Percentiles rank a stretch among this genome's conserved stretches.
Evolutionary conservation across 2,113 vertebrate genomes (phyloP).

Genomic region (Corythornis cristatus): DNA sequence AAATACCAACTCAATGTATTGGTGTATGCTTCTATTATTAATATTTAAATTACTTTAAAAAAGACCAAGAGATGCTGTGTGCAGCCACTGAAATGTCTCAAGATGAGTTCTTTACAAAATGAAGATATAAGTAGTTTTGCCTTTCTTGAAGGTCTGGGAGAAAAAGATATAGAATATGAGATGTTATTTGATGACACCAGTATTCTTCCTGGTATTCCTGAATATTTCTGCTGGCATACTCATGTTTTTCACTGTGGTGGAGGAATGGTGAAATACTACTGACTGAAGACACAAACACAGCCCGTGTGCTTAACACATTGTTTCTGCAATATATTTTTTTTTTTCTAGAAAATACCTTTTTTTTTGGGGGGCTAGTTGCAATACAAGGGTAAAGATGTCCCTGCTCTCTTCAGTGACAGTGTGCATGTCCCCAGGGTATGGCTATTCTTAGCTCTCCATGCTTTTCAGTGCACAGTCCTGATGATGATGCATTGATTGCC

Average conservation of each 20-base stretch:
- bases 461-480: not conserved
- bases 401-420: not conserved
- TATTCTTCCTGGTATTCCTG: no score
- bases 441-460: constrained; percentile 29
- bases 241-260: not conserved
- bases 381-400: not conserved
- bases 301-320: accelerated
- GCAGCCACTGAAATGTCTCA: not conserved
- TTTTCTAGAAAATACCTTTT: not conserved
- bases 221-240: not conserved
- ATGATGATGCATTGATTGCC: not conserved
- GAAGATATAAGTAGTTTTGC: not conserved
- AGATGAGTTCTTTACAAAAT: not conserved
- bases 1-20: not conserved
- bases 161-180: not conserved
- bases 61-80: not conserved
- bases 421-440: not conserved
- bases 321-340: not conserved
- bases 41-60: not conserved
- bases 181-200: not conserved
- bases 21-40: no score
- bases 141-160: not conserved
- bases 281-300: not conserved
- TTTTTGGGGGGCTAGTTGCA: not conserved
- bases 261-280: not conserved